Base-by-base conservation (phyloP, 1,140 invertebrate species). In the Trinorchestia longiramus region DNA sequence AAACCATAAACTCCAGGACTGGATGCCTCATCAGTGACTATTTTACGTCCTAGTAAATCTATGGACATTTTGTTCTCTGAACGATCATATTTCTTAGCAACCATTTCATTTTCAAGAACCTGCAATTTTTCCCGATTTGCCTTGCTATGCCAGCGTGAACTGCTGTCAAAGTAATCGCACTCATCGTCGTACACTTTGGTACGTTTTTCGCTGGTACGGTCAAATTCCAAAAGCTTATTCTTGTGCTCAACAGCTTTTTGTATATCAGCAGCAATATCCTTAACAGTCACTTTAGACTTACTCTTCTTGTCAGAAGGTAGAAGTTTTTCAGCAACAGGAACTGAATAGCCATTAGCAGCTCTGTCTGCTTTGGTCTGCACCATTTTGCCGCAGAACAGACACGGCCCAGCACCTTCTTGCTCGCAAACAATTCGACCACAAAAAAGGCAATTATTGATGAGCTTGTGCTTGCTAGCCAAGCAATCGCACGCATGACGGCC, bases 391-490 rank as follows among this genome's bases (percentile, higher is more conserved):
- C 99, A 99, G 97, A 98, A 99, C 28, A 99, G 98, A 97, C 99
- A 99, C 0, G 99, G 99, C 0, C 99, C 99, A 62, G 99, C 98
- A 0, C 99, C 99, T 98, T 99, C 99, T 97, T 99, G 99, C 95
- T 98, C 98, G 97, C 99, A 99, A 43, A 99, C 98, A 97, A 99
- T 98, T 96, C 99, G 98, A 0, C 99, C 99, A 98, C 99, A 99
- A 95, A 98, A 98, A 0, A 99, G 97, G 97, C 99, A 99, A 97
- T 99, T 99, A 97, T 98, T 99, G 94, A 99, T 98, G 28, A 99
- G 97, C 95, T 98, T 97, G 97, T 99, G 99, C 97, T 98, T 98
- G 40, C 98, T 98, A 0, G 99, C 99, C 97, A 99, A 98, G 97
- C 99, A 99, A 95, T 99, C 98, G 97, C 99, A 99, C 91, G 97